Percentiles rank a stretch among this genome's conserved stretches.
These are phyloP conservation scores for Asteroscopus sphinx DNA, from an alignment of 2,888 invertebrate genomes.

Conservation along the genomic window DNA sequence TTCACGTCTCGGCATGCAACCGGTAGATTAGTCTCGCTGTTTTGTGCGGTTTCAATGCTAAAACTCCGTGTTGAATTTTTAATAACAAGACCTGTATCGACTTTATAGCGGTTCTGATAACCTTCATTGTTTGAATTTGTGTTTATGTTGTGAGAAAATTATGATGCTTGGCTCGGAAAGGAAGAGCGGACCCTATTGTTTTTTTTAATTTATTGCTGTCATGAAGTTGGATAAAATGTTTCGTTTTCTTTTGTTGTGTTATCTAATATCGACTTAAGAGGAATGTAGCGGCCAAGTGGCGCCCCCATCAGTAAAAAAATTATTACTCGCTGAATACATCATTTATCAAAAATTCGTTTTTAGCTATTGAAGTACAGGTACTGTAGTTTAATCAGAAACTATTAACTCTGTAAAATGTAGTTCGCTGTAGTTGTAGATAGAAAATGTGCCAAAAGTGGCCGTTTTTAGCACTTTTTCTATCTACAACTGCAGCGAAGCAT, in stretches of 20 bases:
- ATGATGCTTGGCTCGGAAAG: conserved; percentile 21
- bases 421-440: no score
- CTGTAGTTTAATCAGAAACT: no score
- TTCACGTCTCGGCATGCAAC: conserved; percentile 52
- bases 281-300: no score
- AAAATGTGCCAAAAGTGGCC: no score
- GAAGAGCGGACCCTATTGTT: conserved; percentile 45
- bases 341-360: no score
- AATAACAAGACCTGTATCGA: conserved; percentile 34
- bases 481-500: no score
- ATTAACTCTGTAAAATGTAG: no score
- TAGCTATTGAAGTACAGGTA: no score
- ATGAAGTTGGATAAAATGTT: conserved; percentile 29
- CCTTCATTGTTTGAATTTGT: conserved; percentile 41
- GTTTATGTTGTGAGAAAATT: conserved; percentile 31
- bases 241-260: conserved; percentile 34
- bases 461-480: no score
- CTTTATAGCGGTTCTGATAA: conserved; percentile 16
- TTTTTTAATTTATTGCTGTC: conserved; percentile 28
- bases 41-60: conserved; percentile 46
- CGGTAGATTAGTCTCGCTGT: conserved; percentile 47
- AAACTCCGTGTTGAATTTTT: conserved; percentile 48
- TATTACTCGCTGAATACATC: no score
- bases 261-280: no score
- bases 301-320: no score